Evolutionary conservation across 2,888 invertebrate genomes (phyloP).

Genomic region (Catocala nupta): DNA sequence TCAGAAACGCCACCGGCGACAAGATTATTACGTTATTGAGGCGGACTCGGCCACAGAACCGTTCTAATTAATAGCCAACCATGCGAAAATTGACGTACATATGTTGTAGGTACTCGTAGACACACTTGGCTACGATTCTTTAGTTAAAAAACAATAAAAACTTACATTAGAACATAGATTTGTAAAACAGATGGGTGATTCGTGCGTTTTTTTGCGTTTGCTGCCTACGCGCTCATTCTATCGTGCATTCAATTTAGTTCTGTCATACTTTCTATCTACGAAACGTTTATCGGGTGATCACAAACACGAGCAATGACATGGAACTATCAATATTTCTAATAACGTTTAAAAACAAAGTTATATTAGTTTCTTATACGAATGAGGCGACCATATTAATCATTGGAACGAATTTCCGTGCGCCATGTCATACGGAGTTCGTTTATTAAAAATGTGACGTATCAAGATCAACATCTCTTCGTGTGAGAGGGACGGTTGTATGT

Average conservation of each 20-base stretch:
- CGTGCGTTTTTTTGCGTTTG: constrained; percentile 66
- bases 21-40: constrained; percentile 77
- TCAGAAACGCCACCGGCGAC: constrained; percentile 76
- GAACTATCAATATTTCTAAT: constrained; percentile 87
- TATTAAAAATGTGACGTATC: constrained; percentile 88
- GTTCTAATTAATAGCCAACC: constrained; percentile 75
- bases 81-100: constrained; percentile 63
- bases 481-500: constrained; percentile 71
- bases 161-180: constrained; percentile 49
- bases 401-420: constrained; percentile 85
- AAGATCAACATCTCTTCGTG: constrained; percentile 85
- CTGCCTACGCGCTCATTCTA: constrained; percentile 71
- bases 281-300: constrained; percentile 82
- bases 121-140: constrained; percentile 29
- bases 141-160: constrained; percentile 49
- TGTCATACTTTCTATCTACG: constrained; percentile 81
- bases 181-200: constrained; percentile 63
- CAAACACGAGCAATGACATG: constrained; percentile 85
- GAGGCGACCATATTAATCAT: constrained; percentile 85
- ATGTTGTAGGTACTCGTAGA: constrained; percentile 34
- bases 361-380: constrained; percentile 81
- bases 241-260: constrained; percentile 77
- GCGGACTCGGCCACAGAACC: constrained; percentile 57
- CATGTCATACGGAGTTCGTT: constrained; percentile 86
- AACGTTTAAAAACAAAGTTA: constrained; percentile 85